Base-by-base conservation (phyloP, 2,888 invertebrate species). In the Melangyna quadrimaculata region DNA sequence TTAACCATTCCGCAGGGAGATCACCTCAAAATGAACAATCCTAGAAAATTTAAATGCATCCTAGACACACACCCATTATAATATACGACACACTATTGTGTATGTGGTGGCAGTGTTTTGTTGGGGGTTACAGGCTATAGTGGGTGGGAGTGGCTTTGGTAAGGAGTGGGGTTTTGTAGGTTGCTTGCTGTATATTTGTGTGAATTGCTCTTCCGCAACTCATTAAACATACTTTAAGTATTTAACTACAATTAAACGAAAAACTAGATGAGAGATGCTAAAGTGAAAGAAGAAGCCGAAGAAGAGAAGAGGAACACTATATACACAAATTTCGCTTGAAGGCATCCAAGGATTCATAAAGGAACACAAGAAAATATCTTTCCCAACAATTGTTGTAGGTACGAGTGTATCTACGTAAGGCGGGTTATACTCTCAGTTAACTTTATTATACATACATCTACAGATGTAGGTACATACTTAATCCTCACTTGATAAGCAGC, bases 191-290 rank as follows among this genome's bases (percentile, higher is more conserved):
- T 69, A 57, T 57, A 45, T 65, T 77, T 78, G 72, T 82, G 67
- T 57, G 79, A 79, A 83, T 78, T 81, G 81, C 86, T 86, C 86
- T 81, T 86, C 77, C 86, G 77, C 73, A 81, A 83, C 78, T 83
- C 82, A 73, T 83, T 83, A 81, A 77, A 78, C 69, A 78, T 81
- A 77, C 77, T 81, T 78, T 70, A 77, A 81, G 81, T 78, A 59
- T 75, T 71, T 74, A 59, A 80, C 73, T 86, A 78, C 65, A 86
- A 81, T 67, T 81, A 81, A 77, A 78, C 57, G 53, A 73, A 74
- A 73, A 86, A 86, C 72, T 72, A 72, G 67, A 53, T 72, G 48
- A 35, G 10, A 7, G 24, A 29, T 43, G 40, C 17, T 29, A 32
- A 53, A 29, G 29, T 3, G n/a, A 22, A 32, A 7, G 22, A 37